Evolutionary conservation across 2,797 vertebrate genomes (phyloP).

Genomic region (Glyptemys insculpta): DNA sequence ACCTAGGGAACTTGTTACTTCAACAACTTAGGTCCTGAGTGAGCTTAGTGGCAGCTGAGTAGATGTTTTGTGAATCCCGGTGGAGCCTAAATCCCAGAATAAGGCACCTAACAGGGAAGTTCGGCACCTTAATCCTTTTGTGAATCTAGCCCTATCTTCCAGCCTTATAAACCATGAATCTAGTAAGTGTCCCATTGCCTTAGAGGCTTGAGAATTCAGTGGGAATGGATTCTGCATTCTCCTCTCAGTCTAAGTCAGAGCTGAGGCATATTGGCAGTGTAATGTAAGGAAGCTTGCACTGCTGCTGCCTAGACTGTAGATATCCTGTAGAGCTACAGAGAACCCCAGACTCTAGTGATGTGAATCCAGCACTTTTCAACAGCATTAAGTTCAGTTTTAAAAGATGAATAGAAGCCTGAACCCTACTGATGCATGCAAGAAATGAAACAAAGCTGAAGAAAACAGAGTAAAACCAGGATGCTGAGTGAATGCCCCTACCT

Average conservation of each 20-base stretch:
- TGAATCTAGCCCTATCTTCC: not conserved
- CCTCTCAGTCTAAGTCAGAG: not conserved
- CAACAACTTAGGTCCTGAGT: not conserved
- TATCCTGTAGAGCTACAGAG: not conserved
- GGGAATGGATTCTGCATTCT: not conserved
- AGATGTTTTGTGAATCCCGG: not conserved
- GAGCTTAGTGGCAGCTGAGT: not conserved
- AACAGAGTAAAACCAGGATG: conserved; percentile 14
- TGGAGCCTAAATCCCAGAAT: not conserved
- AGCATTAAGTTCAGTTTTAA: conserved; percentile 9
- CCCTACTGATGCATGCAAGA: not conserved
- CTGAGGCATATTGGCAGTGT: not conserved
- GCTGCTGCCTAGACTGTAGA: not conserved
- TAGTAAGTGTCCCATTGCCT: not conserved
- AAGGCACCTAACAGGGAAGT: not conserved
- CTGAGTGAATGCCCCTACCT: not conserved
- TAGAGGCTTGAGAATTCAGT: not conserved
- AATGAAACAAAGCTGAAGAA: conserved; percentile 2
- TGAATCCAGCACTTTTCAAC: not conserved
- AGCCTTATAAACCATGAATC: not conserved
- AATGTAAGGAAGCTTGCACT: not conserved
- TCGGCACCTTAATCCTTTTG: not conserved
- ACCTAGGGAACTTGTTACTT: not conserved
- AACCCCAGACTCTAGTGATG: not conserved
- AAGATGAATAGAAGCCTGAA: not conserved